Percentiles rank a stretch among this genome's conserved stretches.
Conservation (phyloP, 2,888 invertebrate species). For the Schizotus pectinicornis region DNA sequence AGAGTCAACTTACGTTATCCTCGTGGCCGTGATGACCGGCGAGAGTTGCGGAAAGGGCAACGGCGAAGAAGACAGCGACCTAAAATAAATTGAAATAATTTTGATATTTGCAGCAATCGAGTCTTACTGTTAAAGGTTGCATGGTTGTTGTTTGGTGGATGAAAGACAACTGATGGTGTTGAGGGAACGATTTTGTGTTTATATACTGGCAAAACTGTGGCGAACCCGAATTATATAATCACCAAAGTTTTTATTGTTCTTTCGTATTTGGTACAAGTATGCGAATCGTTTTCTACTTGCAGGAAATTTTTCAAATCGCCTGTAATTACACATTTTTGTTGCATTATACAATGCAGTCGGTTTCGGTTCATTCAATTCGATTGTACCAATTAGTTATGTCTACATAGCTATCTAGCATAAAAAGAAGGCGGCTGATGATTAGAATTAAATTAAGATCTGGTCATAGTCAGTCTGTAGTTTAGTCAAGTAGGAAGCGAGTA, state of each 20-base stretch:
- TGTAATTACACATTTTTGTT: no score
- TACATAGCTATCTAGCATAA: no score
- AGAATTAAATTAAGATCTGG: no score
- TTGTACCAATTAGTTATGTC: no score
- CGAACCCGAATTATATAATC: slow-evolving; percentile 4
- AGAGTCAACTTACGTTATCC: slow-evolving; percentile 27
- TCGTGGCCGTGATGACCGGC: slow-evolving; percentile 22
- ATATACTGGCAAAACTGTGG: slow-evolving; percentile 9
- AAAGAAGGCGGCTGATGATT: no score
- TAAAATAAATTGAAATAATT: background rate
- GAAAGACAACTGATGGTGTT: slow-evolving; percentile 7
- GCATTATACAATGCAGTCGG: no score
- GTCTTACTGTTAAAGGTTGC: background rate
- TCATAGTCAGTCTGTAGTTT: no score
- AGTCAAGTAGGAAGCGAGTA: no score
- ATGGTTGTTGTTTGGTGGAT: slow-evolving; percentile 3
- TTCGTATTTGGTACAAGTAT: background rate
- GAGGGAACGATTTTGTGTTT: background rate
- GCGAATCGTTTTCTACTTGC: no score
- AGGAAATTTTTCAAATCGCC: no score
- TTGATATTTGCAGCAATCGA: background rate
- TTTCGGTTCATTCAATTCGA: no score
- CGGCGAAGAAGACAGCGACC: slow-evolving; percentile 10
- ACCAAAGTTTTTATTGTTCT: slow-evolving; percentile 2
- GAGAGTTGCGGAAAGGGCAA: slow-evolving; percentile 11